A percentile compares a stretch with the other conserved stretches of the same genome.
phyloP scores from a whole-genome alignment of 2,113 vertebrate genomes.

The Elgaria multicarinata region DNA sequence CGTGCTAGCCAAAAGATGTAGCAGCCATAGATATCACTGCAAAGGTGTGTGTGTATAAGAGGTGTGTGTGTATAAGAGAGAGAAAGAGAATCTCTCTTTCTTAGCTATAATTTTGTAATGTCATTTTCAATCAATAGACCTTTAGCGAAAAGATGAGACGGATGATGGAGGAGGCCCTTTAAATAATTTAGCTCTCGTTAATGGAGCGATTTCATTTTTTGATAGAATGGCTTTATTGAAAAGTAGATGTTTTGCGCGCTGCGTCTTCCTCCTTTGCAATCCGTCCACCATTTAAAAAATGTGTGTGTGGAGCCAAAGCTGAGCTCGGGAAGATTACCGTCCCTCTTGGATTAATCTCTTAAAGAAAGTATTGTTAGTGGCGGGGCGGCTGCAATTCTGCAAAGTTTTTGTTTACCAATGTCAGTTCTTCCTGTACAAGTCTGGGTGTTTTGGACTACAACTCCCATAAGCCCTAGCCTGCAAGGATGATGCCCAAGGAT shows the following conservation, averaged over 20 bases:
- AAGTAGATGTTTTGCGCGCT: slow-evolving; percentile 60
- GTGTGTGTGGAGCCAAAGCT: not conserved
- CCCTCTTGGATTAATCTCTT: not conserved
- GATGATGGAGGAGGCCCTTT: slow-evolving; percentile 63
- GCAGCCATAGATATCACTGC: not conserved
- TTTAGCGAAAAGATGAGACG: slow-evolving; percentile 58
- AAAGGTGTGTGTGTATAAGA: not conserved
- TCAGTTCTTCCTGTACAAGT: not conserved
- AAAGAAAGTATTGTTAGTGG: not conserved
- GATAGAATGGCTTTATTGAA: slow-evolving; percentile 37
- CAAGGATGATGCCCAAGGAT: not conserved
- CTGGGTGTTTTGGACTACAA: not conserved
- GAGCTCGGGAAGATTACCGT: not conserved
- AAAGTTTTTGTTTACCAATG: not conserved
- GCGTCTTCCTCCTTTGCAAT: slow-evolving; percentile 48
- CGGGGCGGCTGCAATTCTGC: not conserved
- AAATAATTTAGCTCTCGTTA: slow-evolving; percentile 60
- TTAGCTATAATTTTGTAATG: slow-evolving; percentile 44
- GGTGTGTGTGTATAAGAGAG: too few relatives aligned
- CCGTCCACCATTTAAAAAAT: slow-evolving; percentile 14
- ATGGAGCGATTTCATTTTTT: slow-evolving; percentile 63
- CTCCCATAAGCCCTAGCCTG: not conserved
- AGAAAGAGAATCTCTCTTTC: slow-evolving; percentile 28
- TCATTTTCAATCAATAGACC: slow-evolving; percentile 64
- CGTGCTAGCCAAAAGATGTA: not conserved